Evolutionary conservation across 2,888 invertebrate genomes (phyloP), one percentile per base, ranked within the genome.

Genomic region (Nasonia oneida): DNA sequence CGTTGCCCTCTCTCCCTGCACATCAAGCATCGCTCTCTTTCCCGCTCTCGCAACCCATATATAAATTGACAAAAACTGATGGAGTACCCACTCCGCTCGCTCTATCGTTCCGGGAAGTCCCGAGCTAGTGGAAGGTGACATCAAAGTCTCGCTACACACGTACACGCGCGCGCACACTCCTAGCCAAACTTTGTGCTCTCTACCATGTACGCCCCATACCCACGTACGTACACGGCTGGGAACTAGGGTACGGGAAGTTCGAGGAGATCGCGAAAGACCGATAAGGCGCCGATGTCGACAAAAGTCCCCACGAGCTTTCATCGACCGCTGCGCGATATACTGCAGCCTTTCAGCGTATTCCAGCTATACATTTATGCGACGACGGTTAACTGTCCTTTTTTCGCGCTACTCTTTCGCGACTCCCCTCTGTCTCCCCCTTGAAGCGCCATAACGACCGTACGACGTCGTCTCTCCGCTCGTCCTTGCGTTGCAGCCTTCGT

Each of bases 291-390:
- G 82, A 85, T 80, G 70, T 83, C 80, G 85, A 80, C 42, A 80
- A 74, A 70, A 83, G 87, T 83, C 83, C 83, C 85, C 81, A 5
- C 37, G 85, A 83, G 83, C 57, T 83, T 81, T 77, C 83, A 87
- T 87, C 85, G 87, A 87, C 79, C 83, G 73, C 50, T 61, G 83
- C 74, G 53, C 29, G 76, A 73, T 83, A 33, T 53, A 67, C 53
- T 37, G 53, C 76, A 8, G 29, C 29, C 29, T 53, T 83, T 81
- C 57, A 57, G n/a, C 57, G 1, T 57, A 57, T 29, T 12, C 29
- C 12, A 1, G 29, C 29, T 29, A 29, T 29, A 29, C 29, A 29
- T 29, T 29, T 29, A 29, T 29, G 29, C 29, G 29, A 29, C 29
- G 29, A 29, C 29, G 29, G 29, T 29, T 29, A 29, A 29, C 29